Conservation (phyloP, 2,888 invertebrate species). For the Caprella mutica region DNA sequence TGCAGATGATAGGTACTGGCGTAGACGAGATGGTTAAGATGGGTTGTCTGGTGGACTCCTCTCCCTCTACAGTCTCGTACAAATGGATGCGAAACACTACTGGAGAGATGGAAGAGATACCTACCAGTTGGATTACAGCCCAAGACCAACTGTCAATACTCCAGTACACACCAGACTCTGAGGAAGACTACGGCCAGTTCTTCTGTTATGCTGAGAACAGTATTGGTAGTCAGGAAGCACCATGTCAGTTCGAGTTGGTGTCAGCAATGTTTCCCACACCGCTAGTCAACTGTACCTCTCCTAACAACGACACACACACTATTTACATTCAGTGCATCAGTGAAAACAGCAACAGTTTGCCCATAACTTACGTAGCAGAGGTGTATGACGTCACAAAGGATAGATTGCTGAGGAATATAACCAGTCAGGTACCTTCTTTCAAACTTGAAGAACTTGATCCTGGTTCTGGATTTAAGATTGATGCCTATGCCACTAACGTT, state of each 20-base stretch:
- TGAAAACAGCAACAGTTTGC: constrained; percentile 1
- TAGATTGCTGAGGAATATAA: not conserved
- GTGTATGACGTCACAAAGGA: constrained; percentile 1
- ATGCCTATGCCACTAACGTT: constrained; percentile 1
- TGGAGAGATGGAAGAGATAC: not conserved
- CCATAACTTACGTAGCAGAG: not conserved
- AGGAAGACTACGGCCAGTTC: not conserved
- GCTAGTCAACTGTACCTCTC: not conserved
- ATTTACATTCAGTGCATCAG: not conserved
- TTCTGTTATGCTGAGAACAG: not conserved
- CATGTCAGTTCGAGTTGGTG: constrained; percentile 8
- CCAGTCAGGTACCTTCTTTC: not conserved
- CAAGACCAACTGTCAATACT: constrained; percentile 1
- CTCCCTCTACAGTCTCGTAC: not conserved
- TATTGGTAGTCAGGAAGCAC: not conserved
- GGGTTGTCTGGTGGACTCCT: not conserved
- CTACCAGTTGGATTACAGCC: not conserved
- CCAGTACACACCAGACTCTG: not conserved
- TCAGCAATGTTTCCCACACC: constrained; percentile 2
- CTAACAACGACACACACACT: constrained; percentile 9
- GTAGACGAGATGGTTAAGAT: not conserved
- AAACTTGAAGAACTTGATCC: not conserved
- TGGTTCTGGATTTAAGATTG: not conserved
- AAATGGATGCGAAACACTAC: not conserved
- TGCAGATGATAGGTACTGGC: constrained; percentile 7